phyloP scores from a whole-genome alignment of 2,113 vertebrate genomes.

The Accipiter virgatus region DNA sequence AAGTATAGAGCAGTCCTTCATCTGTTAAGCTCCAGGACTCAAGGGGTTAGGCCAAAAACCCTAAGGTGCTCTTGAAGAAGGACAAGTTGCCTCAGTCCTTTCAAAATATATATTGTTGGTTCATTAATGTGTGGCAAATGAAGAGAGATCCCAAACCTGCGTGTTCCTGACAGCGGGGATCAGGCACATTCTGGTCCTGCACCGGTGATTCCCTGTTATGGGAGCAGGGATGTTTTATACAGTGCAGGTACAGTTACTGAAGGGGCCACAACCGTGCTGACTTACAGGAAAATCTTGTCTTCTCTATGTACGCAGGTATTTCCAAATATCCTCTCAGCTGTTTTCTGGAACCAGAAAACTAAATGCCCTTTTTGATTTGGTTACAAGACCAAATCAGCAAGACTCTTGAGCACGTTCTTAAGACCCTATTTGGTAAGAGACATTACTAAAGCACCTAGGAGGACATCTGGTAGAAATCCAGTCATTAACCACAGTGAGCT shows the following conservation, averaged over 20 bases:
- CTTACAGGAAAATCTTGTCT: neutral
- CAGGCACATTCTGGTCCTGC: accelerated
- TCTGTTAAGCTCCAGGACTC: neutral
- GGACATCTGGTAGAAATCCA: neutral
- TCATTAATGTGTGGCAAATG: neutral
- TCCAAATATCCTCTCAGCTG: neutral
- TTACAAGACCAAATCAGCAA: neutral
- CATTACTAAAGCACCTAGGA: neutral
- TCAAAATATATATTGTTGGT: neutral
- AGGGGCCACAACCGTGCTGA: neutral
- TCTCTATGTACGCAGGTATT: accelerated
- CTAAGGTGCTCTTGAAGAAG: neutral
- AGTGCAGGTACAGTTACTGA: too few species aligned
- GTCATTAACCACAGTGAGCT: neutral
- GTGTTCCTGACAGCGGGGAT: neutral
- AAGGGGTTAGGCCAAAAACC: neutral
- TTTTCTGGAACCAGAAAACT: neutral
- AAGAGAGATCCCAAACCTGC: neutral
- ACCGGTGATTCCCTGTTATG: accelerated
- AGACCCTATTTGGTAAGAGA: neutral
- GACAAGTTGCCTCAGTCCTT: neutral
- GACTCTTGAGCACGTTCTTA: neutral
- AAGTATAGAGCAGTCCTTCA: neutral
- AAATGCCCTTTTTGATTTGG: neutral
- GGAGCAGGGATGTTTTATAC: too few species aligned